These are phyloP conservation scores for Pachypeltis micranthus DNA, from an alignment of 1,140 invertebrate genomes.

Conservation along the genomic window DNA sequence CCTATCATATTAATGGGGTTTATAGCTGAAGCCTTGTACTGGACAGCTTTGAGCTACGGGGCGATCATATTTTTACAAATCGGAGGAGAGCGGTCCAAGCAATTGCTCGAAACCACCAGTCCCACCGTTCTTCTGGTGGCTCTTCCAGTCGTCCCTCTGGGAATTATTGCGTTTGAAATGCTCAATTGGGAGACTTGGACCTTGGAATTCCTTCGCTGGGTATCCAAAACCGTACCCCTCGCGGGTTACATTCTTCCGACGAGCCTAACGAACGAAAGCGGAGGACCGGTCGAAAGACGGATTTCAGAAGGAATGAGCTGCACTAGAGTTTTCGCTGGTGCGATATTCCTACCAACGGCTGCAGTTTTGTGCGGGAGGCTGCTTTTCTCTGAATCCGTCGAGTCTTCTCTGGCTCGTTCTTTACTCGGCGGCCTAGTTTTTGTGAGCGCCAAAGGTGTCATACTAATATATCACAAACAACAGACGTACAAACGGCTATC, in stretches of 20 bases:
- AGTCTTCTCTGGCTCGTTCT: conserved; percentile 82
- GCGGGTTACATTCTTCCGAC: conserved; percentile 47
- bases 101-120: conserved; percentile 79
- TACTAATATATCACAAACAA: conserved; percentile 93
- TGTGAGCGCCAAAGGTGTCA: conserved; percentile 78
- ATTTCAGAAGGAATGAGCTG: conserved; percentile 87
- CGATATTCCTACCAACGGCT: conserved; percentile 85
- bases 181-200: conserved; percentile 87
- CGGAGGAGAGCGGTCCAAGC: conserved; percentile 36
- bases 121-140: conserved; percentile 36
- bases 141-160: background rate
- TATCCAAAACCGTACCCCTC: conserved; percentile 83
- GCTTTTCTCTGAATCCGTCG: conserved; percentile 73
- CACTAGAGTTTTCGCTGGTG: conserved; percentile 54
- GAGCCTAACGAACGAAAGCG: background rate
- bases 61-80: background rate
- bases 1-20: background rate
- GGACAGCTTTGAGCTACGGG: background rate
- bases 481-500: conserved; percentile 75
- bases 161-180: conserved; percentile 35
- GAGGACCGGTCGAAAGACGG: background rate
- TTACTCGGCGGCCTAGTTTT: conserved; percentile 76
- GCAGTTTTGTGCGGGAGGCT: conserved; percentile 83
- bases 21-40: background rate
- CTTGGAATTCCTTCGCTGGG: conserved; percentile 79